phyloP scores from a whole-genome alignment of 2,888 invertebrate species.

The Morpho helenor region DNA sequence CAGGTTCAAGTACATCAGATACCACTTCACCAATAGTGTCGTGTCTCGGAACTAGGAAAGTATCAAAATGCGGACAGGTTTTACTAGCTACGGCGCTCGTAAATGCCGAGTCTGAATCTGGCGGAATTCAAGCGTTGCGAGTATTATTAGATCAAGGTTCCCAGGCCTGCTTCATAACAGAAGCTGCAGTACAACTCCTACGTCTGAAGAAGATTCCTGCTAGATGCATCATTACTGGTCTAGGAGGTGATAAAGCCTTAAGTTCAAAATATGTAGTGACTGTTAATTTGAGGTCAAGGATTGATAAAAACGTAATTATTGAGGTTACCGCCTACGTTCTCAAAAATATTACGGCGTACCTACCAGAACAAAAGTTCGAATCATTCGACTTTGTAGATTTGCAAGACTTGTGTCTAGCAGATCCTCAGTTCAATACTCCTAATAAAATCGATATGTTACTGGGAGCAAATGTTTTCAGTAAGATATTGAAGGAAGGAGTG shows the following conservation, averaged over 20 bases:
- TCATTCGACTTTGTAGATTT: constrained; percentile 20
- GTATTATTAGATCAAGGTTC: constrained; percentile 34
- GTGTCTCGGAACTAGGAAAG: background rate
- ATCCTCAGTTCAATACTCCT: constrained; percentile 17
- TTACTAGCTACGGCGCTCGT: constrained; percentile 32
- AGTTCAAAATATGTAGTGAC: background rate
- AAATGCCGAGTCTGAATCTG: constrained; percentile 21
- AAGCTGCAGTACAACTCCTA: constrained; percentile 28
- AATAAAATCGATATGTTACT: constrained; percentile 25
- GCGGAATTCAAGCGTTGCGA: constrained; percentile 11
- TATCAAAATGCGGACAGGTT: constrained; percentile 16
- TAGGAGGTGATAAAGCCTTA: background rate
- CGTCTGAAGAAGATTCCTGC: constrained; percentile 17
- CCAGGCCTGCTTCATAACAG: constrained; percentile 33
- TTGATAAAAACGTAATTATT: background rate
- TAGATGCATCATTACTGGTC: background rate
- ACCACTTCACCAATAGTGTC: background rate
- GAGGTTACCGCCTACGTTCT: constrained; percentile 15
- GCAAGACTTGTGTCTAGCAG: constrained; percentile 21
- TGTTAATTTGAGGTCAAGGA: background rate
- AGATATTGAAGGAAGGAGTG: constrained; percentile 20
- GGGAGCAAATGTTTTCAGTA: constrained; percentile 28
- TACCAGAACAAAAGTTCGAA: constrained; percentile 20
- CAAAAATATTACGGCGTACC: constrained; percentile 20
- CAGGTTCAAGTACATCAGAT: too few species aligned